phyloP scores from a whole-genome alignment of 2,888 invertebrate species.

The Phyto melanocephala region DNA sequence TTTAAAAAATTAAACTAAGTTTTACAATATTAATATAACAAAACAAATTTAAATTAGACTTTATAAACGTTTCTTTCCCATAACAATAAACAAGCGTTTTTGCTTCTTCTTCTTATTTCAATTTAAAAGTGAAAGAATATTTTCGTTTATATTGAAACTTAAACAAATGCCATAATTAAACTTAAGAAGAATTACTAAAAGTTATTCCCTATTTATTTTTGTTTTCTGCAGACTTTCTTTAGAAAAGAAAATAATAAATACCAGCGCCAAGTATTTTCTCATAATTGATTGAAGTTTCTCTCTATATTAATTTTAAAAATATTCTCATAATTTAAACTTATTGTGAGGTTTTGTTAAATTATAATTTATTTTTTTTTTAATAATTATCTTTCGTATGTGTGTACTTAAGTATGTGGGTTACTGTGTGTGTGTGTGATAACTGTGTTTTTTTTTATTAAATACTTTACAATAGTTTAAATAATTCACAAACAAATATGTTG shows the following conservation, averaged over 20 bases:
- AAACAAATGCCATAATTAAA: conserved; percentile 56
- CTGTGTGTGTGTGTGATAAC: conserved; percentile 8
- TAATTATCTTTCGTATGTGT: conserved; percentile 5
- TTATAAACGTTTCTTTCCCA: neutral
- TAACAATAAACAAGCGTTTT: conserved; percentile 50
- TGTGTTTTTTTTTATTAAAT: conserved; percentile 37
- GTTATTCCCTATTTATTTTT: neutral
- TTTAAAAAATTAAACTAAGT: conserved; percentile 46
- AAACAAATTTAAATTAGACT: conserved; percentile 37
- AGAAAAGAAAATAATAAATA: conserved; percentile 5
- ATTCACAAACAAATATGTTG: conserved; percentile 46
- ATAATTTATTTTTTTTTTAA: conserved; percentile 33
- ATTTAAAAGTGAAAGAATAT: conserved; percentile 14
- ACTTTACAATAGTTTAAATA: conserved; percentile 57
- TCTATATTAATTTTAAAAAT: neutral
- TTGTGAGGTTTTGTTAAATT: conserved; percentile 36
- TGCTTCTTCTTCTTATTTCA: conserved; percentile 8
- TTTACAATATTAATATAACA: conserved; percentile 52
- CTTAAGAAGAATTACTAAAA: neutral
- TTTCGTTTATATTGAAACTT: conserved; percentile 19
- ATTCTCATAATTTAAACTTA: conserved; percentile 23
- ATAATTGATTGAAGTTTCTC: neutral
- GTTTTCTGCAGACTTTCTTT: neutral
- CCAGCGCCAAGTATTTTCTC: conserved; percentile 53
- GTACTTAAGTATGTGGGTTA: conserved; percentile 11